Conservation (phyloP, 37 sponge, comb jelly and placozoan species). For the Geodia barretti region DNA sequence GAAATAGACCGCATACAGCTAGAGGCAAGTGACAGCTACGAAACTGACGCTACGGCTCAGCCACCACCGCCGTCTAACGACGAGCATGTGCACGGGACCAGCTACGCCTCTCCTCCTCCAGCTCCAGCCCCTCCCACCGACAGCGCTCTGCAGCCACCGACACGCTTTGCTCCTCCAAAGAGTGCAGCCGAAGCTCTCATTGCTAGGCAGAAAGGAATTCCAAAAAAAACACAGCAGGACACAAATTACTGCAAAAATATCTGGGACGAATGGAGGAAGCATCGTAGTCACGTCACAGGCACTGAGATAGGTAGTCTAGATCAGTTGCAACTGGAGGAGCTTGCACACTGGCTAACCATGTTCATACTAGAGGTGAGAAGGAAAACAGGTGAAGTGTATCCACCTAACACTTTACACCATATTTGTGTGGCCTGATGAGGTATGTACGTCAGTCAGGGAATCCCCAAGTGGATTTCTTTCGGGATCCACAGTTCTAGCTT, state of each 20-base stretch:
- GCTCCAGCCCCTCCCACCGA: too few species aligned
- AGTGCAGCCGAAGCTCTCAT: constrained; percentile 11
- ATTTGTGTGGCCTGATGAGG: constrained; percentile 26
- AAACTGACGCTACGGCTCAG: too few species aligned
- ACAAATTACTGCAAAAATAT: constrained; percentile 8
- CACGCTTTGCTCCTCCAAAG: constrained; percentile 28
- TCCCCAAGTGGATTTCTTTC: constrained; percentile 6
- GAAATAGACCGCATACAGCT: too few species aligned
- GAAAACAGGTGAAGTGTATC: constrained; percentile 11
- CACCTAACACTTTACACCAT: constrained; percentile 36
- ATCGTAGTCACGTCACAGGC: neutral
- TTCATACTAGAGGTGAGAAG: constrained; percentile 31
- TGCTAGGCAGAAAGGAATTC: neutral
- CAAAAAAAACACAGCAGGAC: constrained; percentile 12
- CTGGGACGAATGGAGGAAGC: constrained; percentile 22
- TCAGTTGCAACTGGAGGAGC: neutral
- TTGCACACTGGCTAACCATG: constrained; percentile 21
- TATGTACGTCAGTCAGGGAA: constrained; percentile 5
- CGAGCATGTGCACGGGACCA: too few species aligned
- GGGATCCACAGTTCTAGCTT: neutral
- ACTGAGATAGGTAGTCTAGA: neutral
- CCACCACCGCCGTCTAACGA: too few species aligned
- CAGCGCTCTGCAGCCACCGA: too few species aligned
- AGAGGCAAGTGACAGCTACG: too few species aligned
- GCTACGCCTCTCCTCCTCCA: too few species aligned